A percentile compares a stretch with the other conserved stretches of the same genome.
Evolutionary conservation across 2,113 vertebrate genomes (phyloP).

Genomic region (Bungarus multicinctus): DNA sequence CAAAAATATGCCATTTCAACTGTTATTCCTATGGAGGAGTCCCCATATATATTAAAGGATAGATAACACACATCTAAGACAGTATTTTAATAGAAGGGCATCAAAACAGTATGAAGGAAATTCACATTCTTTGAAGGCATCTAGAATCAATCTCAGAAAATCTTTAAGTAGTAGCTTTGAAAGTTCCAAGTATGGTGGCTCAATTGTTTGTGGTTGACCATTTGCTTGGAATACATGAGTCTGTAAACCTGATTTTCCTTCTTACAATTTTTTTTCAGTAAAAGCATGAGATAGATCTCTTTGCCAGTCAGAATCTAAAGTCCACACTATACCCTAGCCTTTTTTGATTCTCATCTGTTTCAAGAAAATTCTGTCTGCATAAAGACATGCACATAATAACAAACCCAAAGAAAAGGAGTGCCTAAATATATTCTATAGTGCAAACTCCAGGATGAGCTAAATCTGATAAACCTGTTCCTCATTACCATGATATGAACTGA

Average conservation of each 20-base stretch:
- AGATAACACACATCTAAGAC: background rate
- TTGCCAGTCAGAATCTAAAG: background rate
- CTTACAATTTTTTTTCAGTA: background rate
- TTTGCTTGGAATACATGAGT: background rate
- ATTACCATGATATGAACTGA: background rate
- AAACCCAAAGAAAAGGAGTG: background rate
- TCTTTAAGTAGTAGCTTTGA: background rate
- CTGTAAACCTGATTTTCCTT: background rate
- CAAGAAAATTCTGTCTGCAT: background rate
- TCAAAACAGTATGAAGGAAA: background rate
- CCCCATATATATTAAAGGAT: background rate
- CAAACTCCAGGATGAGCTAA: background rate
- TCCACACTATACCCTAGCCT: background rate
- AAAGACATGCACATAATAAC: background rate
- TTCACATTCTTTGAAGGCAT: background rate
- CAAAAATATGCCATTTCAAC: background rate
- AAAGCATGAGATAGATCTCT: background rate
- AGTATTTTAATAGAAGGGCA: background rate
- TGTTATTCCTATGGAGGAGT: background rate
- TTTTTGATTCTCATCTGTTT: background rate
- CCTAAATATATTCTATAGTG: background rate
- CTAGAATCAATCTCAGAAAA: background rate
- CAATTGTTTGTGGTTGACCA: background rate
- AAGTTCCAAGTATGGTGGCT: background rate
- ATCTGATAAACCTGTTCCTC: background rate